Percentiles rank a stretch among this genome's conserved stretches.
phyloP scores from a whole-genome alignment of 2,797 vertebrate genomes.

The Iguana delicatissima region DNA sequence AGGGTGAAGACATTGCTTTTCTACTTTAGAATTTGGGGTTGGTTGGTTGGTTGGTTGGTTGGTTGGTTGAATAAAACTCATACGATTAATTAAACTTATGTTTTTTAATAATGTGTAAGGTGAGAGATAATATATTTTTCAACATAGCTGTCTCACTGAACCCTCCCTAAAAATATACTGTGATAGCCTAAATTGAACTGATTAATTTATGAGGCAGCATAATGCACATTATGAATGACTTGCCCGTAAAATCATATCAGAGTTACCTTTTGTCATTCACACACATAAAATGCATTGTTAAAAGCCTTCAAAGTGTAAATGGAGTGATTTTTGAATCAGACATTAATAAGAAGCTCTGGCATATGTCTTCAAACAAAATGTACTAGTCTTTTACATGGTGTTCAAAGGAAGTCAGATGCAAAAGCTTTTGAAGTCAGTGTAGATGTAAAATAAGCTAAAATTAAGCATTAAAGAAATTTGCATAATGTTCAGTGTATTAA shows the following conservation, averaged over 20 bases:
- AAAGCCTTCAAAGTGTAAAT: conserved; percentile 24
- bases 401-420: conserved; percentile 11
- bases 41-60: background rate
- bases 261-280: background rate
- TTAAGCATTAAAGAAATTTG: background rate
- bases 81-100: background rate
- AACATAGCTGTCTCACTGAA: background rate
- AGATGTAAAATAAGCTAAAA: conserved; percentile 16
- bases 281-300: background rate
- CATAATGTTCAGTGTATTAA: conserved; percentile 9
- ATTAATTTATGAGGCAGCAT: background rate
- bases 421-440: background rate
- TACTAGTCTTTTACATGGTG: background rate
- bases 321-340: conserved; percentile 41
- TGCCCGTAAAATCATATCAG: background rate
- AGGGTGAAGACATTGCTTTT: background rate
- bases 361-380: conserved; percentile 19
- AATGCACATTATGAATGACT: background rate
- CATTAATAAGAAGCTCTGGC: conserved; percentile 33
- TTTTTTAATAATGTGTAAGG: too few relatives aligned
- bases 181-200: background rate
- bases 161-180: background rate
- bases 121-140: background rate
- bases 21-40: background rate
- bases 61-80: background rate